Percentiles rank a stretch among this genome's conserved stretches.
Conservation (phyloP, 64 coral and sea anemone species). For the Montipora efflorescens region DNA sequence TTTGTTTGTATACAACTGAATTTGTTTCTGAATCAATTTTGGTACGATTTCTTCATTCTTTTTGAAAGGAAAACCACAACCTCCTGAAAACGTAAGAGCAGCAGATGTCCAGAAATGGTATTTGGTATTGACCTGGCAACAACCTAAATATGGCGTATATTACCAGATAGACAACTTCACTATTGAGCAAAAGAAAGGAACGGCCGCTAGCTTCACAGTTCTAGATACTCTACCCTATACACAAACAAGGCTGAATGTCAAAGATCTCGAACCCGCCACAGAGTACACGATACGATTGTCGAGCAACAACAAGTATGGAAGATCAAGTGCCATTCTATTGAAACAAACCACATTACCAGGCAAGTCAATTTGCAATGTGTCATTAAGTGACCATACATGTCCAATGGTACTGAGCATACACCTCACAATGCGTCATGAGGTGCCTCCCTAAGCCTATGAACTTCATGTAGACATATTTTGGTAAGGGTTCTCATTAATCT, state of each 20-base stretch:
- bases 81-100: background rate
- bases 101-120: background rate
- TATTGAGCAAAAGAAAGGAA: background rate
- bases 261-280: too few relatives aligned
- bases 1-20: too few relatives aligned
- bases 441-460: too few relatives aligned
- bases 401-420: too few relatives aligned
- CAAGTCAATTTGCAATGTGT: background rate
- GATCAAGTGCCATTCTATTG: background rate
- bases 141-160: background rate
- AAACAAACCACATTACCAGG: conserved; percentile 2
- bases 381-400: too few relatives aligned
- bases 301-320: conserved; percentile 29
- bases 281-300: background rate
- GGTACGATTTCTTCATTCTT: too few relatives aligned
- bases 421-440: too few relatives aligned
- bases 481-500: too few relatives aligned
- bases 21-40: too few relatives aligned
- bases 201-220: background rate
- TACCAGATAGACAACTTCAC: background rate
- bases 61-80: background rate
- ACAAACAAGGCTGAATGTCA: background rate
- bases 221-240: background rate
- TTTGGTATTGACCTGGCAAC: background rate
- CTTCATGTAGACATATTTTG: too few relatives aligned